Conservation (phyloP, 2,797 vertebrate genomes). For the Sciaenops ocellatus region DNA sequence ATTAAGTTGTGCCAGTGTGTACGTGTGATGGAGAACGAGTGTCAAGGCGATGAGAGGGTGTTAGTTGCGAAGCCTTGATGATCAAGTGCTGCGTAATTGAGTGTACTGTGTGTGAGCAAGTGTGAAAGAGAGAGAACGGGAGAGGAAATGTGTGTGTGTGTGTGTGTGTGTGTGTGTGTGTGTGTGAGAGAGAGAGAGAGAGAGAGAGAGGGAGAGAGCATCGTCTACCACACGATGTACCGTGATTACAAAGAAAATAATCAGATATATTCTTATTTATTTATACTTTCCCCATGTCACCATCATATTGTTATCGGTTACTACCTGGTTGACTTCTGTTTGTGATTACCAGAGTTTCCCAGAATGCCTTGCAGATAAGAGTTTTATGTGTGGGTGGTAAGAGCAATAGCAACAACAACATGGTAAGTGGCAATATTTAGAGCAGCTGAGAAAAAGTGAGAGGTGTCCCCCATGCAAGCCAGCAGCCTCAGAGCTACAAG, state of each 20-base stretch:
- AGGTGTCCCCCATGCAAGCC: not conserved
- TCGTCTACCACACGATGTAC: not conserved
- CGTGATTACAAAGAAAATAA: slow-evolving; percentile 16
- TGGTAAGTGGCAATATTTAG: not conserved
- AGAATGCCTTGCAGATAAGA: not conserved
- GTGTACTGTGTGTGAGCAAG: slow-evolving; percentile 45
- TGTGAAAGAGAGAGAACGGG: slow-evolving; percentile 33
- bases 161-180: not conserved
- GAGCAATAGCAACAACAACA: not conserved
- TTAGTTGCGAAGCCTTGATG: slow-evolving; percentile 65
- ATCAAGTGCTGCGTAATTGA: slow-evolving; percentile 68
- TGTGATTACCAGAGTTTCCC: not conserved
- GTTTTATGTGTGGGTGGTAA: not conserved
- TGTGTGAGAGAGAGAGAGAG: not conserved
- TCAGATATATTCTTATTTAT: not conserved
- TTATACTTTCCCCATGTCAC: not conserved
- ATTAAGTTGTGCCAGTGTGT: slow-evolving; percentile 55
- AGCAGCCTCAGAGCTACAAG: not conserved
- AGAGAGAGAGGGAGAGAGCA: slow-evolving; percentile 1
- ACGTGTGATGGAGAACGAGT: slow-evolving; percentile 56
- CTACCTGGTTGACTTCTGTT: not conserved
- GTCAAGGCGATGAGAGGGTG: slow-evolving; percentile 64
- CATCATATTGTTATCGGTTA: not conserved
- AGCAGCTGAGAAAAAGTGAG: not conserved
- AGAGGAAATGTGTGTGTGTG: slow-evolving; percentile 31